Conservation (phyloP, 2,113 vertebrate genomes). For the Elephas maximus region DNA sequence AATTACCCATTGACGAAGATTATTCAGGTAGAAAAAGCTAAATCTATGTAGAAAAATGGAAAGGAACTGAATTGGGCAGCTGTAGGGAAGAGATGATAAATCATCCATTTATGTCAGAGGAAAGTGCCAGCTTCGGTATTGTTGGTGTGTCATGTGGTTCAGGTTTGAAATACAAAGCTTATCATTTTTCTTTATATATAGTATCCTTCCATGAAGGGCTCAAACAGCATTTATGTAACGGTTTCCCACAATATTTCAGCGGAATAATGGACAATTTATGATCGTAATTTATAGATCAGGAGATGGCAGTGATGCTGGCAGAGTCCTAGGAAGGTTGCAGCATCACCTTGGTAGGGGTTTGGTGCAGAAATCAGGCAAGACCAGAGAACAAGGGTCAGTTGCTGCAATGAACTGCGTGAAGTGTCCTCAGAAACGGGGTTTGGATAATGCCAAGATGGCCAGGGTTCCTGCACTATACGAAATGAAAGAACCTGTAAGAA, state of each 20-base stretch:
- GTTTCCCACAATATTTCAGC: conserved; percentile 62
- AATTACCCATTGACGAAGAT: conserved; percentile 86
- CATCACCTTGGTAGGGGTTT: neutral
- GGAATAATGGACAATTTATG: conserved; percentile 25
- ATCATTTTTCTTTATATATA: conserved; percentile 76
- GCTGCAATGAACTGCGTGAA: rapidly evolving
- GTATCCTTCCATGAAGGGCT: conserved; percentile 47
- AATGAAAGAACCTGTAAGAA: neutral
- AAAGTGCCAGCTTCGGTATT: conserved; percentile 48
- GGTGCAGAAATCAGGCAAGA: neutral
- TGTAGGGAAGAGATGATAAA: conserved; percentile 73
- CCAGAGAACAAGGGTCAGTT: neutral
- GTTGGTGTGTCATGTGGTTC: conserved; percentile 61
- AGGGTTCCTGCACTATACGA: neutral
- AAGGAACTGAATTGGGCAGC: conserved; percentile 71
- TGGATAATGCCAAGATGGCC: too few species aligned
- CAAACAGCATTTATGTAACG: conserved; percentile 27
- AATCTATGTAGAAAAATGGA: conserved; percentile 79
- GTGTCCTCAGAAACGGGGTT: neutral
- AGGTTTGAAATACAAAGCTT: conserved; percentile 75
- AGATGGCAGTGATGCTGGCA: neutral
- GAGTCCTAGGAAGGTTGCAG: neutral
- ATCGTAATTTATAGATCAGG: conserved; percentile 30
- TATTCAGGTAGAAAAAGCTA: conserved; percentile 84
- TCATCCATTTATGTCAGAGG: conserved; percentile 77